Evolutionary conservation across 2,888 invertebrate genomes (phyloP).

Genomic region (Homarus gammarus): DNA sequence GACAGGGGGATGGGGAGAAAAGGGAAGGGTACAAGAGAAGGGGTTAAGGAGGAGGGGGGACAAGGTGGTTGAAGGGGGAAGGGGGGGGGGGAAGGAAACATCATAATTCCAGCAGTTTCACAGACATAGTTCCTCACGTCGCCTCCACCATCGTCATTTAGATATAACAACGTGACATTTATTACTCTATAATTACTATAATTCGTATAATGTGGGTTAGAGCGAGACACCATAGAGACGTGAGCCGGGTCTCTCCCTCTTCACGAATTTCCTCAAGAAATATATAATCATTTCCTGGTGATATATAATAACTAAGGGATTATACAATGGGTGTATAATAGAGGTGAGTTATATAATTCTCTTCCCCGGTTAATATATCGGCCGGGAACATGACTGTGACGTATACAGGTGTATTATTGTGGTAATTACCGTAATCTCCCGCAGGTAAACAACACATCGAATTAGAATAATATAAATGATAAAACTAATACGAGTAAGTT

Average conservation of each 20-base stretch:
- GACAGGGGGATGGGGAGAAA: too few species aligned
- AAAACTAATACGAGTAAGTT: too few species aligned
- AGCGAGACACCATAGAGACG: background rate
- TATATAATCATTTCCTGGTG: too few species aligned
- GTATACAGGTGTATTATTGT: background rate
- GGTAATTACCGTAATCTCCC: background rate
- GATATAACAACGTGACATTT: constrained; percentile 21
- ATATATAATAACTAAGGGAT: background rate
- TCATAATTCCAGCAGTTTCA: background rate
- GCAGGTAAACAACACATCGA: background rate
- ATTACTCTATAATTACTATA: constrained; percentile 21
- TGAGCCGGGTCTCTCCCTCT: background rate
- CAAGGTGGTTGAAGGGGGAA: too few species aligned
- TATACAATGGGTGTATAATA: background rate
- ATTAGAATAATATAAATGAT: too few species aligned
- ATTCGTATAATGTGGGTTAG: constrained; percentile 19
- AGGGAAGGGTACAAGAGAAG: too few species aligned
- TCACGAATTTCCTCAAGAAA: background rate
- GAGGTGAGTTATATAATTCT: background rate
- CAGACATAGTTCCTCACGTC: background rate
- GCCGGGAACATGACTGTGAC: background rate
- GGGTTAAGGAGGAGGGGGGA: too few species aligned
- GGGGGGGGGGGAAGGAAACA: too few species aligned
- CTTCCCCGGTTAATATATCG: background rate
- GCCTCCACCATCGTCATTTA: background rate